phyloP scores from a whole-genome alignment of 2,888 invertebrate genomes.

The Nasonovia ribisnigri region DNA sequence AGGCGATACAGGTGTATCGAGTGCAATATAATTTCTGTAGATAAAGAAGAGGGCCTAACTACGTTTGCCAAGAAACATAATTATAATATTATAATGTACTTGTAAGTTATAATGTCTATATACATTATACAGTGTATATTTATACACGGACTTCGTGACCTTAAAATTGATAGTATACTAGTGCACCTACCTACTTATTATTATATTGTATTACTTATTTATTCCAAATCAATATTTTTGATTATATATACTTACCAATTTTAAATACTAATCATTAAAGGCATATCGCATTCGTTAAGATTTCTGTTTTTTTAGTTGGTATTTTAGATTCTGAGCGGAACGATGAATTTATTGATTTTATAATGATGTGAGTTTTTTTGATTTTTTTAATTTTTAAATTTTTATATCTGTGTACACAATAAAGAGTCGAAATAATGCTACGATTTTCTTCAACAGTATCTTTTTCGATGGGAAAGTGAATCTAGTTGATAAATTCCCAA shows the following conservation, averaged over 20 bases:
- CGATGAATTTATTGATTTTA: too few relatives aligned
- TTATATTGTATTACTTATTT: neutral
- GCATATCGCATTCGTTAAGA: neutral
- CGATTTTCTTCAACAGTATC: too few relatives aligned
- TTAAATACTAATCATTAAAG: neutral
- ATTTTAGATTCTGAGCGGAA: too few relatives aligned
- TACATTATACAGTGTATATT: too few relatives aligned
- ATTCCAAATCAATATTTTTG: neutral
- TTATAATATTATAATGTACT: neutral
- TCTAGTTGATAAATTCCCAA: too few relatives aligned
- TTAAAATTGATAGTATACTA: neutral
- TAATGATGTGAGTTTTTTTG: too few relatives aligned
- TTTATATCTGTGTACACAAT: too few relatives aligned
- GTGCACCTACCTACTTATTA: neutral
- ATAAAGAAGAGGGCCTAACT: neutral
- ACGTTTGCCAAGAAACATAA: neutral
- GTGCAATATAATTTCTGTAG: neutral
- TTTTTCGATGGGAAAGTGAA: too few relatives aligned
- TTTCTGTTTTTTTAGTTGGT: neutral
- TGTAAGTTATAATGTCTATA: neutral
- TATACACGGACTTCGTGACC: neutral
- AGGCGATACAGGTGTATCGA: neutral
- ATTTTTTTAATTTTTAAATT: too few relatives aligned
- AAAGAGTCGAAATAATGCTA: too few relatives aligned
- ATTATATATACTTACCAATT: neutral